Base-by-base conservation (phyloP, 1,140 invertebrate species). In the Lordiphosa clarofinis region DNA sequence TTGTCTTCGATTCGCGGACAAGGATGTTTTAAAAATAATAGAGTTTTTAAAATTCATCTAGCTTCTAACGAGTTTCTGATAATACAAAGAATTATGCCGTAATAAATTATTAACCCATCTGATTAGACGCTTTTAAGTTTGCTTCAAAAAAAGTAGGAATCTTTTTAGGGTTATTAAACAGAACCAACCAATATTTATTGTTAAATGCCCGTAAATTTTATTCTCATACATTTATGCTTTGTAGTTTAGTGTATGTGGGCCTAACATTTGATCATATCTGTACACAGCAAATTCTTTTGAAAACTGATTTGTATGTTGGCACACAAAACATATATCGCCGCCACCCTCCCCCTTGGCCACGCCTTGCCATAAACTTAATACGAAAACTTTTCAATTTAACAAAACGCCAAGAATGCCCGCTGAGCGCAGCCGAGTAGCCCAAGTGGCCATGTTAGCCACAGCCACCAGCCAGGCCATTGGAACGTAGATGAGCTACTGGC, bases 321-420 rank as follows among this genome's bases (percentile, higher is more conserved):
- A 61, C 50, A 74, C 60, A 59, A 73, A 81, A 74, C 70, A 74
- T 69, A 65, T 47, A 13, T 10, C 35, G 19, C 11, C 50, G 40
- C 12, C 48, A 35, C 48, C 21, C 15, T 2, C 7, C 15, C 38
- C 8, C 36, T 4, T 10, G 21, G 53, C 37, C 52, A 43, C 48
- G 53, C 43, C 72, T 40, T 37, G 31, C 46, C 69, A 82, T 75
- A 76, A 76, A 76, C 76, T 82, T 82, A 59, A 76, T 82, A 74
- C 53, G 72, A 76, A 69, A 76, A 82, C 38, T 76, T 82, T 81
- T 81, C 72, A 75, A 76, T 81, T 81, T 82, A 61, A 68, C 76
- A 72, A 81, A 31, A 75, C 39, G 71, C 67, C 49, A 67, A 76
- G 76, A 82, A 82, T 58, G 72, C 76, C 82, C 53, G 76, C 76